Base-by-base conservation (phyloP, 2,113 vertebrate species). In the Baryphthengus martii region DNA sequence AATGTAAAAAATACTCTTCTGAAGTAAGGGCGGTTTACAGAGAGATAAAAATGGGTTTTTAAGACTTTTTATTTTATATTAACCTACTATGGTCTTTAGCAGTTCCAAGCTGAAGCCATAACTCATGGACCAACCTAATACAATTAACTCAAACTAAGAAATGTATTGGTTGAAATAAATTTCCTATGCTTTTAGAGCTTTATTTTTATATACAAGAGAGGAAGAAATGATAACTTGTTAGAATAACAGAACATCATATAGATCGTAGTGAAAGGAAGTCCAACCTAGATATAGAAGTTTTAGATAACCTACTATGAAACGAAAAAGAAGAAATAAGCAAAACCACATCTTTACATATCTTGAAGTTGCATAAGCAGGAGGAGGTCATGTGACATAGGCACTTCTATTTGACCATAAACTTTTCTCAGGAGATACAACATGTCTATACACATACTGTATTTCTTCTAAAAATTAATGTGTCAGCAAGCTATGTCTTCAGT, bases 131-230 rank as follows among this genome's bases (percentile, higher is more conserved):
- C 31, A 90, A 62, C 8, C n/a, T 0, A 0, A 83, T 37, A 50
- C 4, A 73, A 31, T 58, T 44, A 91, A 81, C 26, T 55, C 65
- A 62, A 45, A 76, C 47, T 82, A 67, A 65, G 68, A 39, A 91
- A 75, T 26, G 28, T 55, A 44, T 10, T 19, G 23, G 33, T 65
- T 82, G 49, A 82, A 83, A 37, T 86, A 62, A 86, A 86, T 77
- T 92, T 84, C 55, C 68, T 88, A 13, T 72, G 40, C 33, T 91
- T 84, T 44, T 25, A 53, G 15, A 70, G 40, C 19, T 70, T 90
- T 91, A 85, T 91, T 93, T 86, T 95, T 83, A 93, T 83, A 74
- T 50, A 53, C 7, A 58, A 45, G 28, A 84, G 50, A 93, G 29
- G 59, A 79, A 93, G 67, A 93, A 66, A 50, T 15, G 53, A 72